Evolutionary conservation across 2,888 invertebrate genomes (phyloP).

Genomic region (Gari tellinella): DNA sequence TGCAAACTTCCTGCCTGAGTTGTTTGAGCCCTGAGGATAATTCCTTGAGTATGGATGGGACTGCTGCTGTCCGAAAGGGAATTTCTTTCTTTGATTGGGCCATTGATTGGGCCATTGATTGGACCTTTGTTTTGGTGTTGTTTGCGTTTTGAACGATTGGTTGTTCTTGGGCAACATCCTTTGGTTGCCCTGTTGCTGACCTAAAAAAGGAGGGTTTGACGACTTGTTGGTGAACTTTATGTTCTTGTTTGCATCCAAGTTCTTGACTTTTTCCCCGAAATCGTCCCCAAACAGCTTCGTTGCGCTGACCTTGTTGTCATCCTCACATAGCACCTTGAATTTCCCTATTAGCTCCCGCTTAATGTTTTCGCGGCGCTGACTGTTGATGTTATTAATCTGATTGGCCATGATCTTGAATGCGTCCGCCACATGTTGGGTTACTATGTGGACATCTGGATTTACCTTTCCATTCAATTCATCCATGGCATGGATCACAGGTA

Average conservation of each 20-base stretch:
- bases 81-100: too few relatives aligned
- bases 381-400: background rate
- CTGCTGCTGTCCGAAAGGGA: too few relatives aligned
- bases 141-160: too few relatives aligned
- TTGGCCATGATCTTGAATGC: background rate
- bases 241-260: background rate
- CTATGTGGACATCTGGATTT: background rate
- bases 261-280: background rate
- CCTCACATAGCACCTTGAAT: background rate
- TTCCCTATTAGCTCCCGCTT: background rate
- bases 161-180: background rate
- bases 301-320: background rate
- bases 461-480: background rate
- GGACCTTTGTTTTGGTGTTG: too few relatives aligned
- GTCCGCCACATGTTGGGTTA: background rate
- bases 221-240: background rate
- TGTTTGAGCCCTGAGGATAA: too few relatives aligned
- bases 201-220: background rate
- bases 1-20: too few relatives aligned
- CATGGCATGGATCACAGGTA: background rate
- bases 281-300: slow-evolving; percentile 1
- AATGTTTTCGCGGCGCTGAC: background rate
- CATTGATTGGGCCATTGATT: background rate
- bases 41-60: too few relatives aligned
- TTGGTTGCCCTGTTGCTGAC: background rate